These are phyloP conservation scores for Drosophila varians DNA, from an alignment of 1,140 invertebrate species.

Conservation along the genomic window DNA sequence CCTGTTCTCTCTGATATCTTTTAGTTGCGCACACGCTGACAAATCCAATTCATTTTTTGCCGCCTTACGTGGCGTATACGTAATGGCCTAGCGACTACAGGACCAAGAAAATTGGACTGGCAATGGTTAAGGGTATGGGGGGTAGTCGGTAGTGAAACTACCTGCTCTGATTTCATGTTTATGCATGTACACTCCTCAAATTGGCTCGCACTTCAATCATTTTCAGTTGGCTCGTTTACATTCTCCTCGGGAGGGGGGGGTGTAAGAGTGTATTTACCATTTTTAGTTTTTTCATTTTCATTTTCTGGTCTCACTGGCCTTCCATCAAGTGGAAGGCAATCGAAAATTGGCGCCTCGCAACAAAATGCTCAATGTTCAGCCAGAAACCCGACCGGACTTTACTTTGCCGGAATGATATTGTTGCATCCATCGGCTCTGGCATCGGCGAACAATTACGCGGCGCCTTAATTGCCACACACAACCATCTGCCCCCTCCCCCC, in stretches of 20 bases:
- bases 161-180: conserved; percentile 50
- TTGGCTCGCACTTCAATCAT: conserved; percentile 65
- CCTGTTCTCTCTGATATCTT: conserved; percentile 24
- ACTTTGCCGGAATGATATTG: conserved; percentile 36
- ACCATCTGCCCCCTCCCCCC: background rate
- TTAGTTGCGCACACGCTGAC: conserved; percentile 60
- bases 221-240: conserved; percentile 18
- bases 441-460: conserved; percentile 68
- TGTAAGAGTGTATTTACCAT: background rate
- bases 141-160: background rate
- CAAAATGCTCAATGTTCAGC: conserved; percentile 63
- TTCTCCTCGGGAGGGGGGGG: background rate
- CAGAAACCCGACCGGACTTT: conserved; percentile 27
- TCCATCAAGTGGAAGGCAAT: conserved; percentile 67
- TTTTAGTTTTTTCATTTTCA: conserved; percentile 19
- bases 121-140: background rate
- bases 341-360: conserved; percentile 69
- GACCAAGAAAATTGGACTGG: conserved; percentile 52
- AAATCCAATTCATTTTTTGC: conserved; percentile 75
- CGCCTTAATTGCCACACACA: conserved; percentile 72
- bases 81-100: conserved; percentile 71
- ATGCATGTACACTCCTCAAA: conserved; percentile 38
- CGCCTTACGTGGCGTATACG: conserved; percentile 68
- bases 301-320: conserved; percentile 20
- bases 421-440: conserved; percentile 28